Evolutionary conservation across 2,113 vertebrate species (phyloP), one percentile per base, ranked within the genome.

Genomic region (Ancistrus triradiatus): DNA sequence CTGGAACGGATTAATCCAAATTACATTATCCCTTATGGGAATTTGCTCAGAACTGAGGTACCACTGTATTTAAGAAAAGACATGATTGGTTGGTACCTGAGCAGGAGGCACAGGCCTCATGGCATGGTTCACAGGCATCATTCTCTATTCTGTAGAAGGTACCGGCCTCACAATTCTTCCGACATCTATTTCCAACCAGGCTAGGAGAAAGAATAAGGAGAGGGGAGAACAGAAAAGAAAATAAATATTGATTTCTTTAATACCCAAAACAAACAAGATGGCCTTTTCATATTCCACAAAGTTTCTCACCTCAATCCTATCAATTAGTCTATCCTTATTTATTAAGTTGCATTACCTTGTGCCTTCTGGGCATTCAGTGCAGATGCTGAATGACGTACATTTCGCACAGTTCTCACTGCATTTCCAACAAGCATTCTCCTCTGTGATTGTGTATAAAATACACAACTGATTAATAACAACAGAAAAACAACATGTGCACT

Each of bases 311-410:
- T n/a, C n/a, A n/a, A n/a, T n/a, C n/a, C n/a, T n/a, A n/a, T n/a
- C n/a, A n/a, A n/a, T n/a, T n/a, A n/a, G n/a, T n/a, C n/a, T n/a
- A n/a, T n/a, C n/a, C n/a, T n/a, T n/a, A n/a, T n/a, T n/a, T n/a
- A n/a, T n/a, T 18, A 40, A 50, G 10, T 56, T 25, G 9, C 35
- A 46, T 91, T 90, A 98, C 95, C 95, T 96, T 70, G 91, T 81
- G 72, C 91, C 92, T 63, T 89, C 82, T 80, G 79, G 90, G 82
- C 95, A 98, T 86, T 93, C 92, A n/a, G 88, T 96, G 80, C 95
- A 98, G 75, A 88, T 87, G 69, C 90, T 90, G 68, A 80, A 86
- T 70, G 92, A 92, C 50, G 86, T 85, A 79, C 95, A 98, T 0
- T 85, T 88, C 79, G 87, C 86, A 81, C 95, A 98, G 79, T 87